Conservation (phyloP, 2,797 vertebrate species). For the Lithobates sylvaticus region DNA sequence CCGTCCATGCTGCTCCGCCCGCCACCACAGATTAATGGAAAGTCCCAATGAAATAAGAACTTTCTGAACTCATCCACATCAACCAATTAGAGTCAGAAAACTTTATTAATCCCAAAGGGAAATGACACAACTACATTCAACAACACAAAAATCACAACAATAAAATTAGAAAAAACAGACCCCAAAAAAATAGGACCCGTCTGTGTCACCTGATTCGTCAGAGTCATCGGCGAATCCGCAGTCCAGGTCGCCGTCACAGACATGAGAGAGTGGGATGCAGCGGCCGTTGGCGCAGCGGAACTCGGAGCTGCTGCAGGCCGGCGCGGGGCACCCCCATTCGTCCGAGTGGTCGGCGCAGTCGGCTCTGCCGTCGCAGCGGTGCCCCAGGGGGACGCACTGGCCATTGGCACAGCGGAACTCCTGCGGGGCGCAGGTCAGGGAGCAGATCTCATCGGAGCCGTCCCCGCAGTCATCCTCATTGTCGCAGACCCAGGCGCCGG, state of each 20-base stretch:
- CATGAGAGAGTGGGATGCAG: constrained; percentile 70
- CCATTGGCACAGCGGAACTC: constrained; percentile 81
- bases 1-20: too few species aligned
- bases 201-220: constrained; percentile 76
- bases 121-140: too few species aligned
- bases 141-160: too few species aligned
- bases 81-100: too few species aligned
- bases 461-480: constrained; percentile 91
- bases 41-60: too few species aligned
- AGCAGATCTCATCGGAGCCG: constrained; percentile 88
- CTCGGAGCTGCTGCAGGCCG: constrained; percentile 72
- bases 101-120: too few species aligned
- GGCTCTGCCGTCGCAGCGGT: constrained; percentile 81
- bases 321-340: constrained; percentile 80
- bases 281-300: constrained; percentile 82
- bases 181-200: too few species aligned
- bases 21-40: too few species aligned
- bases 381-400: constrained; percentile 79
- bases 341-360: constrained; percentile 88
- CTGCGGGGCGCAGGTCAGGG: constrained; percentile 76
- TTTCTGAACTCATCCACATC: too few species aligned
- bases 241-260: constrained; percentile 79
- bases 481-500: constrained; percentile 88
- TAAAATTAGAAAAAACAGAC: too few species aligned
- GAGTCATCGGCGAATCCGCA: constrained; percentile 83